These are phyloP conservation scores for Metaphire vulgaris DNA, from an alignment of 1,140 invertebrate species.

Conservation along the genomic window DNA sequence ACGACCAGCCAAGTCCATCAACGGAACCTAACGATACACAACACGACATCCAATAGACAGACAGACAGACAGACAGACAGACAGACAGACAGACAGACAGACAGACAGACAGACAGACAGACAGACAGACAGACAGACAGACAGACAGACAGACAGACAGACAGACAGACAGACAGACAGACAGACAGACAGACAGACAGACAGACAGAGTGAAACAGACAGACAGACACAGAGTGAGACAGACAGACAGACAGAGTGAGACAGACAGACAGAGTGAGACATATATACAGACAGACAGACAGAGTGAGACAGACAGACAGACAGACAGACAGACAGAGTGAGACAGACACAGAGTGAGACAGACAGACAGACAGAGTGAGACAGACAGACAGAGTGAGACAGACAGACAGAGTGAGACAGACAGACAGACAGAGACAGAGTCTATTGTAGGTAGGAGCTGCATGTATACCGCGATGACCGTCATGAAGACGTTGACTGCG, in stretches of 20 bases:
- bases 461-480: conserved; percentile 41
- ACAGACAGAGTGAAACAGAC: conserved; percentile 18
- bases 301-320: conserved; percentile 20
- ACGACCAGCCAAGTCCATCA: conserved; percentile 61
- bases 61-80: conserved; percentile 29
- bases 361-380: background rate
- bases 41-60: conserved; percentile 20
- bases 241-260: conserved; percentile 13
- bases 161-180: conserved; percentile 25
- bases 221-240: conserved; percentile 20
- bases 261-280: conserved; percentile 22
- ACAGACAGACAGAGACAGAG: conserved; percentile 8
- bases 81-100: conserved; percentile 27
- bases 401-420: background rate
- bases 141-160: conserved; percentile 24
- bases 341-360: background rate
- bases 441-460: background rate
- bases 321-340: conserved; percentile 2
- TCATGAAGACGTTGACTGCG: conserved; percentile 48
- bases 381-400: background rate
- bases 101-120: conserved; percentile 28
- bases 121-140: conserved; percentile 27
- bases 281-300: conserved; percentile 23
- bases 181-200: conserved; percentile 27
- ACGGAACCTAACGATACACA: conserved; percentile 33